Evolutionary conservation across 2,113 vertebrate genomes (phyloP).

Genomic region (Parus major): DNA sequence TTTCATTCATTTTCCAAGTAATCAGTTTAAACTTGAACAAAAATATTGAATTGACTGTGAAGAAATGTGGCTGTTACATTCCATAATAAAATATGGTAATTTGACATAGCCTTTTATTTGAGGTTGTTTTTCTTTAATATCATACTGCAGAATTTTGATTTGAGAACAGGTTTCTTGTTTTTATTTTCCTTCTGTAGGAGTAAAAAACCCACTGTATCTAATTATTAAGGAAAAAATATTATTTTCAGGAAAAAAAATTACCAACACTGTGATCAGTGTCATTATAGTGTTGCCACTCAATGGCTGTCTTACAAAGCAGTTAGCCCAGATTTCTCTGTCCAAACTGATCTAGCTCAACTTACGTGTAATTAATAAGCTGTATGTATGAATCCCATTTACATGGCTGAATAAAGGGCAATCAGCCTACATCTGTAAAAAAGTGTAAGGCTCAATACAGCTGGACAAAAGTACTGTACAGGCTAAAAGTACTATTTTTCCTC

Average conservation of each 20-base stretch:
- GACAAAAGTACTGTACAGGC: background rate
- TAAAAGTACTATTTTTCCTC: background rate
- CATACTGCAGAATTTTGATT: background rate
- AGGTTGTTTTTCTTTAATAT: background rate
- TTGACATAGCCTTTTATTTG: background rate
- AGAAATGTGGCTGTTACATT: constrained; percentile 5
- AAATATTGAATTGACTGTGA: constrained; percentile 50
- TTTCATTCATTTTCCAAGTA: constrained; percentile 50
- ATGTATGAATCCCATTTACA: background rate
- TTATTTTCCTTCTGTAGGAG: background rate
- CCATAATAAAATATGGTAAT: constrained; percentile 11
- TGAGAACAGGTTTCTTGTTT: background rate
- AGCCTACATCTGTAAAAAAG: background rate
- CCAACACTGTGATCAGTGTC: background rate
- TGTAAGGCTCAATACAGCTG: background rate
- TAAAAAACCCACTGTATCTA: background rate
- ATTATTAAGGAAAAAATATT: background rate
- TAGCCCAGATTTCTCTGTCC: background rate
- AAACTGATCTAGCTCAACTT: background rate
- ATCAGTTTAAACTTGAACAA: constrained; percentile 52
- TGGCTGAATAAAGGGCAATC: background rate
- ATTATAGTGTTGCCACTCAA: background rate
- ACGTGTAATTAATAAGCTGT: background rate
- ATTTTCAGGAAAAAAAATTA: background rate
- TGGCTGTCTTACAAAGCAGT: background rate